Percentiles rank a stretch among this genome's conserved stretches.
phyloP scores from a whole-genome alignment of 30 jellyfish, hydroid and myxozoan genomes.

The Hydra vulgaris region DNA sequence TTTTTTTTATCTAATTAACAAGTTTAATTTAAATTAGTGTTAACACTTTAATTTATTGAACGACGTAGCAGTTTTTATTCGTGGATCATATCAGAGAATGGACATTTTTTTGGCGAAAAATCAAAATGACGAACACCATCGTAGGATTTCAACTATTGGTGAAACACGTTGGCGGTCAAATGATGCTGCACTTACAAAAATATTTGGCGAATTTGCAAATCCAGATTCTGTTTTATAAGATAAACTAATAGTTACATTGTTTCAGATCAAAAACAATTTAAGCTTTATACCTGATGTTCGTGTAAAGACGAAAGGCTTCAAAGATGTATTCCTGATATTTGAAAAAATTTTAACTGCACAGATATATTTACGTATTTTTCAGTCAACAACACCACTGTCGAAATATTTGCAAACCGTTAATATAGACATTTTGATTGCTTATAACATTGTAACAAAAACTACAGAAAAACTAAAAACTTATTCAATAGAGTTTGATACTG shows the following conservation, averaged over 20 bases:
- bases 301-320: background rate
- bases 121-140: background rate
- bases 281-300: background rate
- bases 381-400: background rate
- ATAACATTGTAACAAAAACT: too few species aligned
- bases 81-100: background rate
- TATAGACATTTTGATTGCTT: too few species aligned
- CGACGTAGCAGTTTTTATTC: background rate
- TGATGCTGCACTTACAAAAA: background rate
- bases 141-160: background rate
- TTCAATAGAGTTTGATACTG: too few species aligned
- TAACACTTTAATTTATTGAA: background rate
- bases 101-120: background rate
- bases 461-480: too few species aligned
- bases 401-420: background rate
- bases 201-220: background rate
- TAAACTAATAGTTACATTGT: background rate
- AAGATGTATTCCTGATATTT: background rate
- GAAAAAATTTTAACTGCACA: background rate
- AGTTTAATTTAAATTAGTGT: too few species aligned
- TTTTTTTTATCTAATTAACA: too few species aligned
- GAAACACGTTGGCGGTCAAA: background rate
- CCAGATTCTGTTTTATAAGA: background rate
- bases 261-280: background rate
- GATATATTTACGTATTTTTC: background rate